These are phyloP conservation scores for Mionectes olivaceus DNA, from an alignment of 2,797 vertebrate genomes.

Conservation along the genomic window DNA sequence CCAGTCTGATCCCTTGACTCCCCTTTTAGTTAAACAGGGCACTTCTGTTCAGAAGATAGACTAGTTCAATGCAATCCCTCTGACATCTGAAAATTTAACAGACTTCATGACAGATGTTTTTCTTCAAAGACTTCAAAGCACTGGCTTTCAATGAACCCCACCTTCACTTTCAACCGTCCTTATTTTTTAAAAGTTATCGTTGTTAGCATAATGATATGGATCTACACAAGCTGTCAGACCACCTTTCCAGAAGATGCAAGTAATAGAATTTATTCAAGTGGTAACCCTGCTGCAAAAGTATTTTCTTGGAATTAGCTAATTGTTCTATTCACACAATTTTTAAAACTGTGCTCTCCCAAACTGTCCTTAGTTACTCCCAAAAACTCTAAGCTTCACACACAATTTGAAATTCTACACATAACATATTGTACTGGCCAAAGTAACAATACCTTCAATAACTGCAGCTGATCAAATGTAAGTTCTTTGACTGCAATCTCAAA, in stretches of 20 bases:
- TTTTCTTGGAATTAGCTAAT: neutral
- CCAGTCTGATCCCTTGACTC: neutral
- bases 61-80: neutral
- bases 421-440: neutral
- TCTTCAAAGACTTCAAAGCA: neutral
- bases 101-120: neutral
- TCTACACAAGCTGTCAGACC: neutral
- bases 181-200: neutral
- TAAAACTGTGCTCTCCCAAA: neutral
- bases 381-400: neutral
- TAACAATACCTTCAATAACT: conserved; percentile 90
- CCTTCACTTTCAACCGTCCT: neutral
- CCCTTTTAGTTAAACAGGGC: neutral
- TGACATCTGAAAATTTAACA: neutral
- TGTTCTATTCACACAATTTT: neutral
- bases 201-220: neutral
- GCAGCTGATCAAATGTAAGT: conserved; percentile 94
- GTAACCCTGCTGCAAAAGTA: neutral
- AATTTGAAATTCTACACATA: neutral
- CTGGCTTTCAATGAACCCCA: neutral
- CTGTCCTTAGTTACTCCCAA: neutral
- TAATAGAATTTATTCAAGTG: neutral
- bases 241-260: neutral
- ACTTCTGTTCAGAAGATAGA: neutral
- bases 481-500: conserved; percentile 98